Evolutionary conservation across 2,797 vertebrate species (phyloP), one percentile per base, ranked within the genome.

Genomic region (Poeciliopsis gracilis): DNA sequence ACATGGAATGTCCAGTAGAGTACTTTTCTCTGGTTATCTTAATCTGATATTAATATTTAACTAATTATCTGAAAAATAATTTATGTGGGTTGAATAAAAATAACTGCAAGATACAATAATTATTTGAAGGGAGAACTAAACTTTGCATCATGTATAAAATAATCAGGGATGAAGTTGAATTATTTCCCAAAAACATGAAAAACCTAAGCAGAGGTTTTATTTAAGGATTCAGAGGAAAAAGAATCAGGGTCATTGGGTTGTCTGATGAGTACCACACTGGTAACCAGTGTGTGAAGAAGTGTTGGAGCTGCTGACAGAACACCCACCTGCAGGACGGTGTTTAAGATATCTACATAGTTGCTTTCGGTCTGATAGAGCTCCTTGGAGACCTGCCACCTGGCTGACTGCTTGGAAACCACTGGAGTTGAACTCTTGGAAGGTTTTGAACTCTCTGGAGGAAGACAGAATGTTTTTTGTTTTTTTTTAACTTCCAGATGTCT

Each of bases 331-430:
- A 99, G 95, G 78, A 99, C 95, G 57, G 98, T 99, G 82, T 95
- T 96, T 80, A 99, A 92, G 92, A 99, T 99, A 92, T 97, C 97
- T 77, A 99, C 98, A 0, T 99, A 99, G 95, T 99, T 99, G 93
- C 97, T 99, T 93, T 99, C 98, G 0, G 98, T 99, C 92, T 99
- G 98, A 96, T 98, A 99, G 63, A 99, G 95, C 86, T 99, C 98
- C 93, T 98, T 99, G 85, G 98, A 98, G 91, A 99, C 98, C 90
- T 99, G 98, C 98, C 98, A 99, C 79, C 98, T 95, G 49, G 98
- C 98, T 38, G 98, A 98, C 94, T 98, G 98, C 94, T 98, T 99
- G 78, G 95, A 81, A 63, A 95, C 91, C 76, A 95, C 91, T 0
- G 96, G 96, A 77, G 97, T 95, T 0, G 96, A 97, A 90, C 96